Evolutionary conservation across 2,888 invertebrate genomes (phyloP), one percentile per base, ranked within the genome.

Genomic region (Cynaeus angustus): DNA sequence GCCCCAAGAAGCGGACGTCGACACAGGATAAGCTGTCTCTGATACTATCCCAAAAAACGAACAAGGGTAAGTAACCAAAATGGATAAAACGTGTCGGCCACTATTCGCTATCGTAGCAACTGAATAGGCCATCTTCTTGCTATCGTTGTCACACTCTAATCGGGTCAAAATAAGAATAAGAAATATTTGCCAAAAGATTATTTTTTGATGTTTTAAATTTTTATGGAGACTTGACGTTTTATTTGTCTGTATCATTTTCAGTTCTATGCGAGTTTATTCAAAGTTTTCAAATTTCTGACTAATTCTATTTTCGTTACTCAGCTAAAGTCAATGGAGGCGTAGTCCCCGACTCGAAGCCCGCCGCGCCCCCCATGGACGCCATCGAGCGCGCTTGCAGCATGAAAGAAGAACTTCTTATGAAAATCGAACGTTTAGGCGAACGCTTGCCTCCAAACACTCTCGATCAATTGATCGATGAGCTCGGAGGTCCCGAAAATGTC

Each of bases 401-500:
- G 95, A 97, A 98, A 86, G 94, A 96, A 78, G 94, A 98, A 75
- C 87, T 99, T 41, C 85, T 99, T 73, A 88, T 89, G 72, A 90
- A 91, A 81, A 92, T 99, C 67, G 98, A 99, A 84, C 87, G 89
- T 21, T 70, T 82, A 45, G 98, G 98, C 3, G 91, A 93, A 0
- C 89, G 90, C 14, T 87, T 99, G 75, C 99, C 99, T 4, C 95
- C 98, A 38, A 99, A 99, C 86, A 98, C 99, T 0, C 88, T 99
- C 46, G 99, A 99, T 88, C 98, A 99, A 84, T 88, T 99, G 8
- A 99, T 99, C 73, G 99, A 99, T 85, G 97, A 98, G 83, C 89
- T 99, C 7, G 99, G 99, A 52, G 99, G 99, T 0, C 95, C 98
- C 0, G 97, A 98, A 77, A 95, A 96, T 86, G 99, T 99, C 0